Conservation (phyloP, 2,888 invertebrate species). For the Hedya salicella region DNA sequence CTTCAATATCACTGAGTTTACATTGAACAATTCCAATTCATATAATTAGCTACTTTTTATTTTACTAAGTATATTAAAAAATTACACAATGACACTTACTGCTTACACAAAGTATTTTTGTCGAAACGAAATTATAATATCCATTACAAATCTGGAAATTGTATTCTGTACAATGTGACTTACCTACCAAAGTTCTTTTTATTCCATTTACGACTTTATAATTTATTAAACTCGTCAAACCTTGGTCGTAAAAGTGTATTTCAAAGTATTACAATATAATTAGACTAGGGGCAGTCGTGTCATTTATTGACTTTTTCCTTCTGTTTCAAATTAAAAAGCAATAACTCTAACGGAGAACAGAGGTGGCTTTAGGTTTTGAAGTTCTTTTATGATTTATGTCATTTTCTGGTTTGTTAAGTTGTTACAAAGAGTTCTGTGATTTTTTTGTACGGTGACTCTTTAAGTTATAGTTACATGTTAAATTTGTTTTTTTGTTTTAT, state of each 20-base stretch:
- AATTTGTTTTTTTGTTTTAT: not conserved
- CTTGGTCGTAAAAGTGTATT: conserved; percentile 34
- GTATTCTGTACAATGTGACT: not conserved
- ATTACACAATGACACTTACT: no score
- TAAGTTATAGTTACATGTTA: no score
- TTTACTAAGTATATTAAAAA: no score
- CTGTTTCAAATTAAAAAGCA: conserved; percentile 41
- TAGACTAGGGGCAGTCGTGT: conserved; percentile 21
- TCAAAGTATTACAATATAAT: conserved; percentile 39
- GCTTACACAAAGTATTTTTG: no score
- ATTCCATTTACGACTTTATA: conserved; percentile 19
- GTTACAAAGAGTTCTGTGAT: conserved; percentile 6
- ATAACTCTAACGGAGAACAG: conserved; percentile 36
- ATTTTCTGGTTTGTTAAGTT: conserved; percentile 29
- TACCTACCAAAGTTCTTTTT: not conserved
- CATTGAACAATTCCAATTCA: no score
- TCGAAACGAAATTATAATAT: not conserved
- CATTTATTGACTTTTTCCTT: conserved; percentile 38
- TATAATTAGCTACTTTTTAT: no score
- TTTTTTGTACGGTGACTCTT: no score
- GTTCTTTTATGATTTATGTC: conserved; percentile 28
- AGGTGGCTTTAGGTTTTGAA: conserved; percentile 10
- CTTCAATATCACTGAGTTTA: no score
- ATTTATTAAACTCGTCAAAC: conserved; percentile 34
- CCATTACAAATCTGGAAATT: not conserved